Evolutionary conservation across 2,113 vertebrate genomes (phyloP).

Genomic region (Archilochus colubris): DNA sequence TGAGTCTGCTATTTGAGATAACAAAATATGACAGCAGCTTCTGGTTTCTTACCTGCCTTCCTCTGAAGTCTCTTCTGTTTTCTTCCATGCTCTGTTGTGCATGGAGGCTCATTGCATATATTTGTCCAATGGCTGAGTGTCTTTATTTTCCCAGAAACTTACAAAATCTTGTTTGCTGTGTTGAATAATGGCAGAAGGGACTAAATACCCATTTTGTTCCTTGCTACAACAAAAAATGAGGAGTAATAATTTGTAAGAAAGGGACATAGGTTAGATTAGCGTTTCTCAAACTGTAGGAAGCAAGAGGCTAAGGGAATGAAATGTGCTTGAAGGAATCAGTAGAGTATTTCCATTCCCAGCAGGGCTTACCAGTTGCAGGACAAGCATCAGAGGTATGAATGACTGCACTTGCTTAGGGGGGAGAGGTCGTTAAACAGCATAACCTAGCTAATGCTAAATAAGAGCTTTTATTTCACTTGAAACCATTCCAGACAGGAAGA

Average conservation of each 20-base stretch:
- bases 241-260: background rate
- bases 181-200: background rate
- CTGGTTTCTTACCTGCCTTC: background rate
- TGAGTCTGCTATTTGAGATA: background rate
- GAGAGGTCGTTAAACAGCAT: background rate
- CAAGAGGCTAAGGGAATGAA: background rate
- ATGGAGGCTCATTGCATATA: background rate
- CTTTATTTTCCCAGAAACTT: background rate
- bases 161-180: background rate
- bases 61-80: background rate
- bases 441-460: background rate
- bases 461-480: background rate
- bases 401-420: background rate
- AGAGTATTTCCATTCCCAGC: background rate
- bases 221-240: background rate
- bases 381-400: background rate
- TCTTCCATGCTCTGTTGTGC: background rate
- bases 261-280: background rate
- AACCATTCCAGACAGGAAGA: background rate
- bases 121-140: background rate
- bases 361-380: background rate
- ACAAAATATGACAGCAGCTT: background rate
- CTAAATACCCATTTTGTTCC: background rate
- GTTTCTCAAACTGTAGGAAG: background rate
- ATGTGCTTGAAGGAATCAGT: background rate